Percentiles rank a stretch among this genome's conserved stretches.
Conservation (phyloP, 2,113 vertebrate genomes). For the Aegypius monachus region DNA sequence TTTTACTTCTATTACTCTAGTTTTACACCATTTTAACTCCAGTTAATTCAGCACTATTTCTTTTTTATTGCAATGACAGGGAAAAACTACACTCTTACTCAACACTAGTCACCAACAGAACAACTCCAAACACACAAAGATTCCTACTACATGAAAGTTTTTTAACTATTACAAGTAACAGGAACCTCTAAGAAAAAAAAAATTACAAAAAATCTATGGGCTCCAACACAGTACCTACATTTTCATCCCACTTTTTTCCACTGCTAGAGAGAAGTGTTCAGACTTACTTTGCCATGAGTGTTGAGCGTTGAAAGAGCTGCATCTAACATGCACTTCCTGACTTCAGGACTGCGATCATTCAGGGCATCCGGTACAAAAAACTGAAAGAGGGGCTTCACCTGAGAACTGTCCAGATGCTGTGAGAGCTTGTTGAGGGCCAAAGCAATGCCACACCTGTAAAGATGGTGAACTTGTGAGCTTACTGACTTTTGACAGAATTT, state of each 20-base stretch:
- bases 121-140: background rate
- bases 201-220: background rate
- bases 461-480: background rate
- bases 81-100: background rate
- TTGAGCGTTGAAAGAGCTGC: slow-evolving; percentile 93
- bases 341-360: slow-evolving; percentile 90
- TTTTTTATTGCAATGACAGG: background rate
- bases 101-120: background rate
- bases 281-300: slow-evolving; percentile 91
- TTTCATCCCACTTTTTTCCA: background rate
- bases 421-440: slow-evolving; percentile 93
- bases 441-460: slow-evolving; percentile 90
- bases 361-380: slow-evolving; percentile 98
- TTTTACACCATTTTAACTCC: background rate
- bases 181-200: background rate
- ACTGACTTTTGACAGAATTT: background rate
- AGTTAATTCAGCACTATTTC: background rate
- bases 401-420: slow-evolving; percentile 85
- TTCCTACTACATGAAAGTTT: background rate
- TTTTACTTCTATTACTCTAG: background rate
- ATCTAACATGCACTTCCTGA: slow-evolving; percentile 95
- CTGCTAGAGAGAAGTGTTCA: background rate
- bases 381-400: slow-evolving; percentile 95
- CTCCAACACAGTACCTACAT: background rate
- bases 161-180: background rate